Evolutionary conservation across 2,113 vertebrate species (phyloP).

Genomic region (Rhinolophus sinicus): DNA sequence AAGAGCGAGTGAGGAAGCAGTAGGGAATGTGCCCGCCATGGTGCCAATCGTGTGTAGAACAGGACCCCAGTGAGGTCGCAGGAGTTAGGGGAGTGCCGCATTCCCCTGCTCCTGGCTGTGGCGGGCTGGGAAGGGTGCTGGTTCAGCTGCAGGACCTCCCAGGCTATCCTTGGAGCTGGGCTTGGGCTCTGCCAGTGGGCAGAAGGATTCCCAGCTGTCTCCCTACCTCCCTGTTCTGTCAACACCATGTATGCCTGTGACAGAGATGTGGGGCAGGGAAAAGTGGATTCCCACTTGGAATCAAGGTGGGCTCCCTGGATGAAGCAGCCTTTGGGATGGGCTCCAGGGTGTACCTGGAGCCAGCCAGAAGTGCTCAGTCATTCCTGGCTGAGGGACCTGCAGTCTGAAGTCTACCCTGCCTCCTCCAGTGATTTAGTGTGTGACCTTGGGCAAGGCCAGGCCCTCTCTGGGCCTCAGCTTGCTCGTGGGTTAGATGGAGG

Average conservation of each 20-base stretch:
- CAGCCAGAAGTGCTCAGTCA: background rate
- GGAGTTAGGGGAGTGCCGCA: background rate
- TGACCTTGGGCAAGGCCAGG: background rate
- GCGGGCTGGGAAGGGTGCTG: background rate
- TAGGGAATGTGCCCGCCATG: background rate
- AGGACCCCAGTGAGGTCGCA: accelerated
- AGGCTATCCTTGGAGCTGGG: background rate
- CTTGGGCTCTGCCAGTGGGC: background rate
- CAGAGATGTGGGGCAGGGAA: background rate
- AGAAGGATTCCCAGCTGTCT: background rate
- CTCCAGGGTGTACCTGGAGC: background rate
- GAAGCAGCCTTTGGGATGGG: background rate
- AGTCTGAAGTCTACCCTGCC: background rate
- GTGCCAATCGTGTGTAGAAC: background rate
- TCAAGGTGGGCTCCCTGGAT: background rate
- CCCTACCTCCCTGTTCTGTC: background rate
- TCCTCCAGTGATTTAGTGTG: background rate
- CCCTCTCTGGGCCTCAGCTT: background rate
- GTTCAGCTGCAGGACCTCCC: background rate
- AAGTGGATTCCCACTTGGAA: background rate
- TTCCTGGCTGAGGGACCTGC: background rate
- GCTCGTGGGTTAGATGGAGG: background rate
- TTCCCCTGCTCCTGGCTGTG: background rate
- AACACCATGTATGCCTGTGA: background rate
- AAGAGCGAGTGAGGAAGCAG: background rate